Evolutionary conservation across 1,140 invertebrate species (phyloP).

Genomic region (Andricus grossulariae): DNA sequence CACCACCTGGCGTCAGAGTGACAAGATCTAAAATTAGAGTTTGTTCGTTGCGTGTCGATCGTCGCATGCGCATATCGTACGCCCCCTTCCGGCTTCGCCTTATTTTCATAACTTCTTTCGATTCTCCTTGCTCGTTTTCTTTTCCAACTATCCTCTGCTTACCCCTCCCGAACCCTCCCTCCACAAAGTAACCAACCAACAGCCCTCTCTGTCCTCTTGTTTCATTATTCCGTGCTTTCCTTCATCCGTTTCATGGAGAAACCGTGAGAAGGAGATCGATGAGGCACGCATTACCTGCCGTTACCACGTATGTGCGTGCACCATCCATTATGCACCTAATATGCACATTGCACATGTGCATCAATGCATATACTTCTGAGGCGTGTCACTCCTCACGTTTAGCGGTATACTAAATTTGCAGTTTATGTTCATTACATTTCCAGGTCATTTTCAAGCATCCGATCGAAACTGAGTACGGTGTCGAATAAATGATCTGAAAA

Average conservation of each 20-base stretch:
- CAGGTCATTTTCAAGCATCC: not conserved
- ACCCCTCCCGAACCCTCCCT: constrained; percentile 29
- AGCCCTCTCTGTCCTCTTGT: constrained; percentile 36
- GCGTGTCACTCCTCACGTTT: not conserved
- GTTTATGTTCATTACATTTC: not conserved
- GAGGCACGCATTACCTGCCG: constrained; percentile 49
- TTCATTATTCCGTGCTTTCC: constrained; percentile 48
- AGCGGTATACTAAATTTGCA: not conserved
- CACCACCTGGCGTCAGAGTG: constrained; percentile 74
- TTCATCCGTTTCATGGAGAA: constrained; percentile 58
- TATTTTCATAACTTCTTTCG: constrained; percentile 73
- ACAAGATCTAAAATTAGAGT: constrained; percentile 76
- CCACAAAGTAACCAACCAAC: not conserved
- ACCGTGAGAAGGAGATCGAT: constrained; percentile 71
- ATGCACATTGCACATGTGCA: not conserved
- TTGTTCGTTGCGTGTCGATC: constrained; percentile 72
- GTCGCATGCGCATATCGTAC: constrained; percentile 74
- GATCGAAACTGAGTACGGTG: not conserved
- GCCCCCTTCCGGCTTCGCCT: constrained; percentile 73
- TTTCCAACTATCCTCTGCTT: constrained; percentile 40
- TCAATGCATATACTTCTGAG: not conserved
- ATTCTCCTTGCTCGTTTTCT: constrained; percentile 60
- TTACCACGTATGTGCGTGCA: constrained; percentile 27
- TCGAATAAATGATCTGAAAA: no score
- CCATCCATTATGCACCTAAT: constrained; percentile 5